Evolutionary conservation across 2,113 vertebrate genomes (phyloP).

Genomic region (Uria lomvia): DNA sequence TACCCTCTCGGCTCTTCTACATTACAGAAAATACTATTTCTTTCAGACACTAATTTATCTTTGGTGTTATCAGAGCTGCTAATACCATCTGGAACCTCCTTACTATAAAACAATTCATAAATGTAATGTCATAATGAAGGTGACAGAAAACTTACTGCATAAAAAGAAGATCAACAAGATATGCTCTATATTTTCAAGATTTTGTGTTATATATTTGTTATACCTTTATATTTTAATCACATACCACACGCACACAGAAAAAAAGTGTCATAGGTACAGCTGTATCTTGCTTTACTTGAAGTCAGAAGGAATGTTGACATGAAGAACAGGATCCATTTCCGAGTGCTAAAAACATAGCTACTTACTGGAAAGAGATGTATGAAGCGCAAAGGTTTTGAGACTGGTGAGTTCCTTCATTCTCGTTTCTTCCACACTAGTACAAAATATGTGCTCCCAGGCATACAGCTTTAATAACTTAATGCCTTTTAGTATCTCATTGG

Average conservation of each 20-base stretch:
- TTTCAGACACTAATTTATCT: background rate
- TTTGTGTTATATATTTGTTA: background rate
- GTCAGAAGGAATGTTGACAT: background rate
- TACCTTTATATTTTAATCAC: background rate
- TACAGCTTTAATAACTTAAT: slow-evolving; percentile 96
- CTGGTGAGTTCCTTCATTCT: slow-evolving; percentile 89
- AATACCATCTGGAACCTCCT: background rate
- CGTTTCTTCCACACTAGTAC: slow-evolving; percentile 89
- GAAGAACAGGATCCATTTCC: background rate
- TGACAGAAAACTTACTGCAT: background rate
- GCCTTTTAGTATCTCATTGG: slow-evolving; percentile 94
- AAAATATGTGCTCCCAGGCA: slow-evolving; percentile 97
- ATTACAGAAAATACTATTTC: background rate
- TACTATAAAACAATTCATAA: background rate
- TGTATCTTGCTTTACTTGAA: background rate
- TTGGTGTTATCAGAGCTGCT: background rate
- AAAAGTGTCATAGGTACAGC: background rate
- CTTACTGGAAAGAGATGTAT: slow-evolving; percentile 89
- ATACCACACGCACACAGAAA: background rate
- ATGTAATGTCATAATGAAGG: background rate
- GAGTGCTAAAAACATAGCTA: background rate
- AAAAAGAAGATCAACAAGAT: background rate
- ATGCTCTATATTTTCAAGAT: background rate
- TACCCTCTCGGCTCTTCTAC: background rate
- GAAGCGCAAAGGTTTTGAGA: slow-evolving; percentile 85